Evolutionary conservation across 1,140 invertebrate genomes (phyloP).

Genomic region (Drosophila burlai): DNA sequence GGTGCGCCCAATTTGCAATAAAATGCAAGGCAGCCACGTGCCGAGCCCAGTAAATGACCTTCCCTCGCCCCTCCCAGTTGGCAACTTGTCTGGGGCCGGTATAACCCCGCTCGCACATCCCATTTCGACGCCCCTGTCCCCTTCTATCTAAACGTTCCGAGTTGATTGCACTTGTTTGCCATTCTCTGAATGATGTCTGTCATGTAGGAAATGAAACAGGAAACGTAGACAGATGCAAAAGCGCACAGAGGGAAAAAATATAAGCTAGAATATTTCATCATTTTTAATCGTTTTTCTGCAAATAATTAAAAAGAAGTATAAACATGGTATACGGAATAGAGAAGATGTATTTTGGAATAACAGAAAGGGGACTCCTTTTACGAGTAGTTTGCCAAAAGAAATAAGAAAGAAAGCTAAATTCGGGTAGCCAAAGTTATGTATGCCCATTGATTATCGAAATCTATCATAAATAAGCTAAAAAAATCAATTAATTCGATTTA

Average conservation of each 20-base stretch:
- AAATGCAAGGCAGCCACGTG: constrained; percentile 48
- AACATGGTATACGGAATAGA: not conserved
- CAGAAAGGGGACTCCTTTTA: not conserved
- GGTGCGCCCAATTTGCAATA: constrained; percentile 32
- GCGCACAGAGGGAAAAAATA: not conserved
- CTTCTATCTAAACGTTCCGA: constrained; percentile 20
- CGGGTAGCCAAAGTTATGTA: not conserved
- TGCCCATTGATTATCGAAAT: not conserved
- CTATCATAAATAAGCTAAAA: not conserved
- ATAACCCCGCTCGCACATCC: not conserved
- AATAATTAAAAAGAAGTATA: not conserved
- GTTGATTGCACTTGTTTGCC: constrained; percentile 76
- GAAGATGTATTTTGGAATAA: not conserved
- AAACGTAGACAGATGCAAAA: constrained; percentile 51
- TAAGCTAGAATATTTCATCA: not conserved
- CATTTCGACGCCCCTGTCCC: constrained; percentile 2
- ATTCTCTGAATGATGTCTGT: constrained; percentile 55
- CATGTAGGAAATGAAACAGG: constrained; percentile 76
- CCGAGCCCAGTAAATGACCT: constrained; percentile 20
- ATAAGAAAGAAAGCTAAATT: not conserved
- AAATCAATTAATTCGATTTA: no score
- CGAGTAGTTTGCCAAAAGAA: not conserved
- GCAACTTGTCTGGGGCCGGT: constrained; percentile 23
- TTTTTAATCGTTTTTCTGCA: not conserved
- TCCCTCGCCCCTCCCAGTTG: not conserved